Percentiles rank a stretch among this genome's conserved stretches.
Conservation (phyloP, 2,797 vertebrate genomes). For the Microhierax caerulescens region DNA sequence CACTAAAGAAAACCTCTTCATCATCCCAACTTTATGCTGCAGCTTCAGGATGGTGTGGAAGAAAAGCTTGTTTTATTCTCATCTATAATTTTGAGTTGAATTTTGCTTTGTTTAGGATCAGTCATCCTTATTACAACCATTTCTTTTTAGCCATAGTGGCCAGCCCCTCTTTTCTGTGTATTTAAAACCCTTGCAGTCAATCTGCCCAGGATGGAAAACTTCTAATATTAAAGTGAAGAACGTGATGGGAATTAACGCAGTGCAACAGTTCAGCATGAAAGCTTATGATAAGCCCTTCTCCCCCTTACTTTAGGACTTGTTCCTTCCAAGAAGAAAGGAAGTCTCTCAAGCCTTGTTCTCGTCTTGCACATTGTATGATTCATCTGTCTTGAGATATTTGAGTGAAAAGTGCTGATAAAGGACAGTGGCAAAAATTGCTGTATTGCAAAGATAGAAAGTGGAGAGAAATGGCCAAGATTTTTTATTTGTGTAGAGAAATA, state of each 20-base stretch:
- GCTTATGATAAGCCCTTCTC: not conserved
- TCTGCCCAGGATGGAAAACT: not conserved
- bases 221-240: not conserved
- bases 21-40: not conserved
- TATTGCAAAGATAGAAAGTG: not conserved
- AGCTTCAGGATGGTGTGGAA: not conserved
- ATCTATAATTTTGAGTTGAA: not conserved
- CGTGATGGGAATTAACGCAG: not conserved
- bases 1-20: not conserved
- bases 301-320: not conserved
- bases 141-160: not conserved
- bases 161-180: not conserved
- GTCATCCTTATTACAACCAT: not conserved
- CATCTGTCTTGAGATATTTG: not conserved
- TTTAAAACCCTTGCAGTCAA: not conserved
- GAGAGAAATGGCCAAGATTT: not conserved
- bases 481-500: not conserved
- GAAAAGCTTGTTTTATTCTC: not conserved
- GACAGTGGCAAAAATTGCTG: not conserved
- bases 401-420: not conserved
- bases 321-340: not conserved
- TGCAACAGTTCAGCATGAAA: not conserved
- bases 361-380: not conserved
- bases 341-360: not conserved
- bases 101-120: not conserved